phyloP scores from a whole-genome alignment of 2,797 vertebrate genomes.

The Urocyon cinereoargenteus region DNA sequence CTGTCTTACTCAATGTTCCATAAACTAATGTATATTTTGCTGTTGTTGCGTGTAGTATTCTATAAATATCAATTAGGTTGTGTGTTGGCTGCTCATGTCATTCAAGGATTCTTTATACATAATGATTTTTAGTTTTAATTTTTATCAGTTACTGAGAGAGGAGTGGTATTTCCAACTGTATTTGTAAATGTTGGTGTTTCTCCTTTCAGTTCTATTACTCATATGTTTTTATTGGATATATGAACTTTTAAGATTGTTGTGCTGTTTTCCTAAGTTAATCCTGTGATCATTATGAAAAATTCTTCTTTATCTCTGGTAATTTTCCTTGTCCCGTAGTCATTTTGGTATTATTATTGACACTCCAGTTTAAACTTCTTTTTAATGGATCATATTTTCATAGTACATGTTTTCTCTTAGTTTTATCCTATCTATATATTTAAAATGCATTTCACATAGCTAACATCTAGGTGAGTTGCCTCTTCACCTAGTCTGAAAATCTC shows the following conservation, averaged over 20 bases:
- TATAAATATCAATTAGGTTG: background rate
- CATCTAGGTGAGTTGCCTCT: background rate
- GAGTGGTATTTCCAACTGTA: background rate
- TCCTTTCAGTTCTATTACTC: background rate
- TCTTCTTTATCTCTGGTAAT: background rate
- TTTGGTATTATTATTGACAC: background rate
- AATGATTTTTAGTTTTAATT: background rate
- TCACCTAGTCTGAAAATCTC: background rate
- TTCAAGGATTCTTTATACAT: constrained; percentile 1
- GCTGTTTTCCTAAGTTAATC: background rate
- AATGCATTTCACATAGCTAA: background rate
- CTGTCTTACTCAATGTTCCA: background rate
- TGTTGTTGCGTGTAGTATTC: background rate
- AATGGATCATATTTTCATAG: background rate
- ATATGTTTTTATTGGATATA: background rate
- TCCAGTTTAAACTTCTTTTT: background rate
- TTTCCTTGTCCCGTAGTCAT: background rate
- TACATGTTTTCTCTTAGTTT: background rate
- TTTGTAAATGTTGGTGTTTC: background rate
- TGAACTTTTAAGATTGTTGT: background rate
- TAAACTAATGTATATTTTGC: background rate
- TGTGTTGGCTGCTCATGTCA: background rate
- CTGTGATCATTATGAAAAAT: background rate
- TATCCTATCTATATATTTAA: background rate
- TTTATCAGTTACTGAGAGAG: background rate